phyloP scores from a whole-genome alignment of 53 echinoderm and acorn worm species.

The Astropecten irregularis region DNA sequence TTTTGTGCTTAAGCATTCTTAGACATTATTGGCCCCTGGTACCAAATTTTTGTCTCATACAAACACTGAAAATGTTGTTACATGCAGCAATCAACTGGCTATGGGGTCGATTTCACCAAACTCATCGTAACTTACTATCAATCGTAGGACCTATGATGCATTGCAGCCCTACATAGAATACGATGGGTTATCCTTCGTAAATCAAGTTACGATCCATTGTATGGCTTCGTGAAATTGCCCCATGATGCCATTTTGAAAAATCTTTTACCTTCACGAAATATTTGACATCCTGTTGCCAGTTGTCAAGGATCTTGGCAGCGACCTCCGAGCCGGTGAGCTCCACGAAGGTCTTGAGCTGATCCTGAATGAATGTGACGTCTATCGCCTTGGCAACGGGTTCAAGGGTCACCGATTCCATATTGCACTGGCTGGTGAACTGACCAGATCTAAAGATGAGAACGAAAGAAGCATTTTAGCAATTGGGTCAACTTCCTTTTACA shows the following conservation, averaged over 20 bases:
- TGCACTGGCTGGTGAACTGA: conserved; percentile 77
- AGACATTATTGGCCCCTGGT: too few species aligned
- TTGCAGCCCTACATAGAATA: too few species aligned
- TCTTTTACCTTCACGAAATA: conserved; percentile 81
- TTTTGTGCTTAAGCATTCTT: too few species aligned
- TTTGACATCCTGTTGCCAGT: conserved; percentile 80
- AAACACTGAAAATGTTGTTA: too few species aligned
- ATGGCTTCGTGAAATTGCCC: too few species aligned
- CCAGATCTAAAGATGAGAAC: conserved; percentile 39
- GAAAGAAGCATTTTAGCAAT: neutral
- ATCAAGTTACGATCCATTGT: too few species aligned
- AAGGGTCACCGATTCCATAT: conserved; percentile 85
- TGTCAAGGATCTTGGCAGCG: conserved; percentile 64
- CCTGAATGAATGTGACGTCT: conserved; percentile 74
- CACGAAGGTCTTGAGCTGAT: conserved; percentile 73
- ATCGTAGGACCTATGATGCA: too few species aligned
- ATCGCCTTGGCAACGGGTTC: conserved; percentile 84
- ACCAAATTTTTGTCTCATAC: too few species aligned
- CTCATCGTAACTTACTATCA: too few species aligned
- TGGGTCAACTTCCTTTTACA: neutral
- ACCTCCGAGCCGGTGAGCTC: conserved; percentile 80
- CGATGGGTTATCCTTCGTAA: too few species aligned
- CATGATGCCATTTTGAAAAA: neutral
- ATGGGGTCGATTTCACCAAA: too few species aligned
- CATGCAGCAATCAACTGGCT: too few species aligned